A percentile compares a stretch with the other conserved stretches of the same genome.
Evolutionary conservation across 2,888 invertebrate species (phyloP).

Genomic region (Carpatolechia fugitivella): DNA sequence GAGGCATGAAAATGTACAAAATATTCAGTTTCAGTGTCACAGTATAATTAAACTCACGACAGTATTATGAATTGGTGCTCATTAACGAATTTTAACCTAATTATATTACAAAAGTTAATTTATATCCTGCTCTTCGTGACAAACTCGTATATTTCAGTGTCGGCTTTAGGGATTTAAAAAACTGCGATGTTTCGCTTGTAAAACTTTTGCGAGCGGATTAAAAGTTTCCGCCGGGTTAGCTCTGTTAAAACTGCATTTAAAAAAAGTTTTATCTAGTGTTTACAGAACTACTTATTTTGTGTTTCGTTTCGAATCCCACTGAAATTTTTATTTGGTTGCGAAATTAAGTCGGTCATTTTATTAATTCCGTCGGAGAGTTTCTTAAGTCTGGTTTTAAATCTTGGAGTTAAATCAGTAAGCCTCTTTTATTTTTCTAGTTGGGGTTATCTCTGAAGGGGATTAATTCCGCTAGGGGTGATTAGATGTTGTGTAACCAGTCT

Average conservation of each 20-base stretch:
- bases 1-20: conserved; percentile 7
- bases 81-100: conserved; percentile 46
- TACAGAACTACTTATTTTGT: conserved; percentile 25
- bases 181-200: conserved; percentile 37
- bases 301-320: conserved; percentile 8
- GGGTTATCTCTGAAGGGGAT: conserved; percentile 8
- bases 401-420: conserved; percentile 3
- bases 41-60: conserved; percentile 28
- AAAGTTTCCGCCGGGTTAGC: conserved; percentile 48
- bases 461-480: conserved; percentile 14
- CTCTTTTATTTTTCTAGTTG: conserved; percentile 11
- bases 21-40: conserved; percentile 8
- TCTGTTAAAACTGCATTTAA: conserved; percentile 58
- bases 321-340: not conserved
- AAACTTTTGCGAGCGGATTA: conserved; percentile 56
- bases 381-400: not conserved
- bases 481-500: conserved; percentile 1
- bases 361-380: conserved; percentile 1
- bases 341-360: not conserved
- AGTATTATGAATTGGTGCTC: conserved; percentile 34
- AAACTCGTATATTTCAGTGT: conserved; percentile 37
- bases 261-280: conserved; percentile 37
- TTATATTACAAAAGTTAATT: conserved; percentile 34
- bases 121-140: conserved; percentile 32
- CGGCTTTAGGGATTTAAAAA: conserved; percentile 49